These are phyloP conservation scores for Gallirallus australis DNA, from an alignment of 2,797 vertebrate genomes.

Conservation along the genomic window DNA sequence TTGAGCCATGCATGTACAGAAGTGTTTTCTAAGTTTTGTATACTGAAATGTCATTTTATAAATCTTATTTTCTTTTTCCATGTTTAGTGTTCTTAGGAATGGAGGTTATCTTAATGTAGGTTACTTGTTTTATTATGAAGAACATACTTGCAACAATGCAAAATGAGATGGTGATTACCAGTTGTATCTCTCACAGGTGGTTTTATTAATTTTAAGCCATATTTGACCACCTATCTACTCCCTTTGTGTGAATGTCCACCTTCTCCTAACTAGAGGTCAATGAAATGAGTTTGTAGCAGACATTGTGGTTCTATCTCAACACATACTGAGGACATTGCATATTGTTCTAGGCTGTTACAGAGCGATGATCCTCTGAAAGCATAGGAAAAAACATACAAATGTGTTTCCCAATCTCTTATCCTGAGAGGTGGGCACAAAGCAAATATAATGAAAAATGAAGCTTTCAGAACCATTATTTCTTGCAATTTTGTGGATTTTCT, in stretches of 20 bases:
- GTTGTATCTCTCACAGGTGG: background rate
- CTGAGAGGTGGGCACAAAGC: background rate
- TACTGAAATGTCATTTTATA: background rate
- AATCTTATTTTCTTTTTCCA: background rate
- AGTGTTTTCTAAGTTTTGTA: background rate
- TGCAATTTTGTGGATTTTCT: background rate
- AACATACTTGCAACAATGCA: background rate
- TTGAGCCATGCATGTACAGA: background rate
- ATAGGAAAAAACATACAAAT: background rate
- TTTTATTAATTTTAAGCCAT: background rate
- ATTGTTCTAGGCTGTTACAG: background rate
- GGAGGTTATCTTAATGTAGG: background rate
- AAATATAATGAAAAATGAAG: background rate
- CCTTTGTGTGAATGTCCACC: accelerated
- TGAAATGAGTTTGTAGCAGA: background rate
- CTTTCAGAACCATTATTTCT: background rate
- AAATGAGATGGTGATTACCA: background rate
- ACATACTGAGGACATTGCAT: background rate
- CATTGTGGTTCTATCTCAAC: background rate
- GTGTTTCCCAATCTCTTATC: background rate
- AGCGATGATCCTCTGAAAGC: background rate
- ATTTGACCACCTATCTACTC: background rate
- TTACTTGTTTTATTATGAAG: background rate
- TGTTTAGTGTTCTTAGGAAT: background rate
- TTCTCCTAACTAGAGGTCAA: background rate